These are phyloP conservation scores for Pelusios castaneus DNA, from an alignment of 2,113 vertebrate genomes.

Conservation along the genomic window DNA sequence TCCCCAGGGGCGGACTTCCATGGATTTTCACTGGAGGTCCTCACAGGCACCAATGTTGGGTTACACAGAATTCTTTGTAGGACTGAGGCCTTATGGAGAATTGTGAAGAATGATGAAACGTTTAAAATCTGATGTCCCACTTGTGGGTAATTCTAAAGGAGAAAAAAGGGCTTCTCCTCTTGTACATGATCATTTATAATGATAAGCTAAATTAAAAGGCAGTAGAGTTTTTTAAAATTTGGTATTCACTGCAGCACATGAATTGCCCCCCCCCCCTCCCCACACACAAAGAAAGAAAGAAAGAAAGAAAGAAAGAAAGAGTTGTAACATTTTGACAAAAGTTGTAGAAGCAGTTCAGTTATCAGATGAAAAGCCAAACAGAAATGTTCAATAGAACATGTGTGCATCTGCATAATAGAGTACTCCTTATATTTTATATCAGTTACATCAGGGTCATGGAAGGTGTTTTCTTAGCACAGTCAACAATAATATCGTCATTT, in stretches of 20 bases:
- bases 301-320: background rate
- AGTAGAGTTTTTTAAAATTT: conserved; percentile 4
- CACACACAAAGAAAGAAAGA: background rate
- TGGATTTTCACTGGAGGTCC: background rate
- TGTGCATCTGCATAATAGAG: conserved; percentile 72
- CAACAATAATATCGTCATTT: conserved; percentile 84
- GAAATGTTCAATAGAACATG: conserved; percentile 77
- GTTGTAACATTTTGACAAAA: conserved; percentile 69
- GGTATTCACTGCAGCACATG: conserved; percentile 14
- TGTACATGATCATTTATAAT: fast-evolving
- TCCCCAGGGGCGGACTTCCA: background rate
- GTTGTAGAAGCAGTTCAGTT: conserved; percentile 55
- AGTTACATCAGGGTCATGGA: conserved; percentile 77
- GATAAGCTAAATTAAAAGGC: background rate
- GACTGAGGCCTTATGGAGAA: background rate
- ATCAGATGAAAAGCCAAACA: conserved; percentile 71
- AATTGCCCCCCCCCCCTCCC: background rate
- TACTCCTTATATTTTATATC: conserved; percentile 76
- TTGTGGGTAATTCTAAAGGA: background rate
- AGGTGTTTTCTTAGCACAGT: conserved; percentile 84
- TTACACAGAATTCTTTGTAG: background rate
- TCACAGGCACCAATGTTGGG: background rate
- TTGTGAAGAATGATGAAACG: background rate
- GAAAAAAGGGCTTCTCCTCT: background rate
- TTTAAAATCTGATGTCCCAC: background rate